phyloP scores from a whole-genome alignment of 2,797 vertebrate genomes.

The Sus cebifrons region DNA sequence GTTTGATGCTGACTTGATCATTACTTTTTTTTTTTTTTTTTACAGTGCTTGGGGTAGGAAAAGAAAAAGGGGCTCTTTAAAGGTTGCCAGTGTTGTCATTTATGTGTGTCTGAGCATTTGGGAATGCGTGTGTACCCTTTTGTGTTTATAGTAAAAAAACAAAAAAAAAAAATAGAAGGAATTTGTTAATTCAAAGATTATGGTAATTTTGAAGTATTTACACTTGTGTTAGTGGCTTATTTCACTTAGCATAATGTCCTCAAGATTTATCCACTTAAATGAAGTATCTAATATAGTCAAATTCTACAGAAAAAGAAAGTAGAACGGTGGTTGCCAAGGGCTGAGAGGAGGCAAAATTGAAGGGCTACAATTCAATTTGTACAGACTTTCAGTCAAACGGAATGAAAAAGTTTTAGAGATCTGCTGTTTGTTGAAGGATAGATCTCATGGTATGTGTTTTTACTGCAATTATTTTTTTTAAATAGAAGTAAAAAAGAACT shows the following conservation, averaged over 20 bases:
- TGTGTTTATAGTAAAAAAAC: background rate
- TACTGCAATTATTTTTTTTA: too few species aligned
- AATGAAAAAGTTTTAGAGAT: background rate
- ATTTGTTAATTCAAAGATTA: background rate
- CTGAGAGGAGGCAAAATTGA: background rate
- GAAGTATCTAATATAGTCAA: background rate
- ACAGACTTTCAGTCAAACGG: background rate
- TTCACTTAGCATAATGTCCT: background rate
- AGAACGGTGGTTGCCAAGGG: background rate
- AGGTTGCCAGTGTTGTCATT: background rate
- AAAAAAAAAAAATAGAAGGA: background rate
- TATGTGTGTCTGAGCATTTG: background rate
- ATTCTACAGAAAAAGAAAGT: background rate
- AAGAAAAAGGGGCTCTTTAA: background rate
- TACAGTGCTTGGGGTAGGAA: background rate
- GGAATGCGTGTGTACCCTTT: fast-evolving
- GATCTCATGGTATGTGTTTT: background rate
- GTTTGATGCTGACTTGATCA: background rate
- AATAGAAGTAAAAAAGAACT: constrained; percentile 62
- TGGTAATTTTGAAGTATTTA: background rate
- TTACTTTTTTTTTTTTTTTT: background rate
- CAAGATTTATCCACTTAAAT: background rate
- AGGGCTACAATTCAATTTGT: background rate
- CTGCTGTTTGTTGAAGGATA: background rate
- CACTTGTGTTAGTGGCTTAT: background rate